Conservation (phyloP, 2,113 vertebrate genomes). For the Stomatorhinus ivindoensis region DNA sequence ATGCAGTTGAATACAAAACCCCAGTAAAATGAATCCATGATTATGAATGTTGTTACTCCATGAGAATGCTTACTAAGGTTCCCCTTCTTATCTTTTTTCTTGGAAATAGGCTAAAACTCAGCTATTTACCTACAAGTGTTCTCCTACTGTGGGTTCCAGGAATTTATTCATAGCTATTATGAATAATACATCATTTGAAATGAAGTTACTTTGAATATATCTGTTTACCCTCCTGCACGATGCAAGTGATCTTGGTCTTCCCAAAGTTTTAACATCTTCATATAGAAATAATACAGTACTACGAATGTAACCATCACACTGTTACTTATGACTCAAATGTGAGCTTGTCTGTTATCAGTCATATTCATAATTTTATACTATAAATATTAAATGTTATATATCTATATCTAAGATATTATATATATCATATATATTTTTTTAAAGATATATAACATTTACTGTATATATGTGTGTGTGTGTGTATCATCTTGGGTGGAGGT, state of each 20-base stretch:
- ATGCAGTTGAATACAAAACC: slow-evolving; percentile 2
- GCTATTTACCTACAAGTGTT: slow-evolving; percentile 4
- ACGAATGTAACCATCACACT: background rate
- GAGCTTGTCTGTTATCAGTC: background rate
- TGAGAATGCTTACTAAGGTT: background rate
- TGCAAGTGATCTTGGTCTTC: background rate
- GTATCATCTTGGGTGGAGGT: background rate
- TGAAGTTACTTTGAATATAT: background rate
- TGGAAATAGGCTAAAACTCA: background rate
- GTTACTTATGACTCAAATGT: background rate
- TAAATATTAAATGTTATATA: too few species aligned
- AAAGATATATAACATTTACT: too few species aligned
- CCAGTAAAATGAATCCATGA: background rate
- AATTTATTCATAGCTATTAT: background rate
- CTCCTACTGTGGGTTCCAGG: background rate
- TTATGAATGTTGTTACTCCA: background rate
- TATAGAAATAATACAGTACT: background rate
- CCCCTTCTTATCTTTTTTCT: background rate
- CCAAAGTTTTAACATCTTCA: background rate
- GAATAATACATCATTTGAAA: background rate
- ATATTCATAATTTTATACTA: background rate
- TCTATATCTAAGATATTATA: too few species aligned
- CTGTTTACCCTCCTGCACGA: background rate
- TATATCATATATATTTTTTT: too few species aligned
- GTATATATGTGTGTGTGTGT: too few species aligned